Evolutionary conservation across 2,113 vertebrate genomes (phyloP).

Genomic region (Rafetus swinhoei): DNA sequence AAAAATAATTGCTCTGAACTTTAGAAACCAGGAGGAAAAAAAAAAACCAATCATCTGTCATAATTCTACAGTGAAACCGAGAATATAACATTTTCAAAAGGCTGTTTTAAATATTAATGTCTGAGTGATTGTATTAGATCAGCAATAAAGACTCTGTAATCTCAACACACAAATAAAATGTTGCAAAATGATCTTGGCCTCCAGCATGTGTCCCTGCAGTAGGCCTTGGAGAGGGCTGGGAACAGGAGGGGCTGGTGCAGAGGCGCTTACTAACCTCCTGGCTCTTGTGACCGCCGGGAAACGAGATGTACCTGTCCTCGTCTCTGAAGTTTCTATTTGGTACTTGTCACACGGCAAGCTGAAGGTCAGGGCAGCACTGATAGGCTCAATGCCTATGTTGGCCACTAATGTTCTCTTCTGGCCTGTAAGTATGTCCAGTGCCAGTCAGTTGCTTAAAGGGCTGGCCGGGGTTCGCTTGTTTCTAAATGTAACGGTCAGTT

Average conservation of each 20-base stretch:
- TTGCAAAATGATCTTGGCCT: slow-evolving; percentile 73
- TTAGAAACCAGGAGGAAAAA: neutral
- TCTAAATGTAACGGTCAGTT: neutral
- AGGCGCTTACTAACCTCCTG: neutral
- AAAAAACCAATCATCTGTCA: slow-evolving; percentile 79
- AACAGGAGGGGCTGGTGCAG: neutral
- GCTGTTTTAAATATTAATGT: slow-evolving; percentile 90
- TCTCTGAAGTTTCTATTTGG: neutral
- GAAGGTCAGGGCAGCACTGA: neutral
- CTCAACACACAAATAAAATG: slow-evolving; percentile 85
- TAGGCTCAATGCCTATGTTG: neutral
- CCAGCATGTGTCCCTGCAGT: neutral
- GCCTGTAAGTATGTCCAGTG: neutral
- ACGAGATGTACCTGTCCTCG: neutral
- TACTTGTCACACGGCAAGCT: neutral
- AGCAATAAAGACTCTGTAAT: slow-evolving; percentile 99
- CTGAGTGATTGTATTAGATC: slow-evolving; percentile 95
- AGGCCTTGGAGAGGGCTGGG: neutral
- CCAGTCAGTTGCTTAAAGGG: neutral
- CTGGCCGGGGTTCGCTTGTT: neutral
- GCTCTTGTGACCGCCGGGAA: neutral
- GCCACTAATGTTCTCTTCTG: neutral
- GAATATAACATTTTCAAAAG: slow-evolving; percentile 77
- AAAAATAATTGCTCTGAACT: slow-evolving; percentile 69
- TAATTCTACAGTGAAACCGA: slow-evolving; percentile 79